Conservation (phyloP, 2,888 invertebrate genomes). For the Cantharis nigra region DNA sequence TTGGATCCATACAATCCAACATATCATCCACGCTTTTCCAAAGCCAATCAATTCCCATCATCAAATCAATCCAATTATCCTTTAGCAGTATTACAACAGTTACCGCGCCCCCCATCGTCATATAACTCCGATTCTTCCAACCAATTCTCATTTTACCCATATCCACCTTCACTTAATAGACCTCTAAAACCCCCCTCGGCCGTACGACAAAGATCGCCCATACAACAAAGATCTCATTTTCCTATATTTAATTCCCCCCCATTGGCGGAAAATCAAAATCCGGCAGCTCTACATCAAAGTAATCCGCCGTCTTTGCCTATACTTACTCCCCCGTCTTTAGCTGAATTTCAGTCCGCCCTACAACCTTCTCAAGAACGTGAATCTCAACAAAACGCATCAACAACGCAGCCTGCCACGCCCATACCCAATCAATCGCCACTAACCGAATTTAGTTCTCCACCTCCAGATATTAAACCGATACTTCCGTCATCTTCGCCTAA, state of each 20-base stretch:
- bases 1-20: not conserved
- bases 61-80: not conserved
- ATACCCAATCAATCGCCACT: not conserved
- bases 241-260: not conserved
- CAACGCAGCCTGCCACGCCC: not conserved
- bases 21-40: not conserved
- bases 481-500: not conserved
- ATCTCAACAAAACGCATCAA: not conserved
- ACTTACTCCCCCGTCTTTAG: not conserved
- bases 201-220: not conserved
- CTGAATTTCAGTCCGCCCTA: not conserved
- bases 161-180: not conserved
- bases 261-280: not conserved
- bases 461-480: not conserved
- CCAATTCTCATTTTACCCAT: not conserved
- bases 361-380: not conserved
- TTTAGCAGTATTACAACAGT: not conserved
- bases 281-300: not conserved
- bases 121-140: not conserved
- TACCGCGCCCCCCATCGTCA: not conserved
- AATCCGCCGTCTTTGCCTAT: not conserved
- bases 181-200: not conserved
- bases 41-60: not conserved
- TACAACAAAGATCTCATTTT: not conserved
- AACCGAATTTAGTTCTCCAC: not conserved